phyloP scores from a whole-genome alignment of 2,797 vertebrate species.

The Clarias pachynema region DNA sequence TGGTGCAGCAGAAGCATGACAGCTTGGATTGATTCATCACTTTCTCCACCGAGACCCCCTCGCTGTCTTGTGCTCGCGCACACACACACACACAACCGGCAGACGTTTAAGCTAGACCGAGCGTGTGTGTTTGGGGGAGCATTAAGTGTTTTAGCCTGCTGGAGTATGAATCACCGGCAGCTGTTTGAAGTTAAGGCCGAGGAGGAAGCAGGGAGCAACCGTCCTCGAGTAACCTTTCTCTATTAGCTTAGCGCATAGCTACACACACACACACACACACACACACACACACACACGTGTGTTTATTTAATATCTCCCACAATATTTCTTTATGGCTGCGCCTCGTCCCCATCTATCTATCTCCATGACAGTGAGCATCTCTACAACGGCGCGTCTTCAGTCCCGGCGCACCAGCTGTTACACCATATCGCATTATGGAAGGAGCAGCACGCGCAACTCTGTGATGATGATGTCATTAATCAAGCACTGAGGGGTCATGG shows the following conservation, averaged over 20 bases:
- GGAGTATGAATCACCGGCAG: constrained; percentile 87
- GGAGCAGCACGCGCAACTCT: constrained; percentile 46
- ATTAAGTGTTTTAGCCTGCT: constrained; percentile 83
- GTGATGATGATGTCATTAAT: constrained; percentile 90
- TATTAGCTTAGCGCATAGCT: constrained; percentile 78
- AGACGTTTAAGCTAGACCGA: constrained; percentile 77
- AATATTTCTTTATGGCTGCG: constrained; percentile 74
- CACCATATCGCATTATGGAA: constrained; percentile 56
- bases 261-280: constrained; percentile 83
- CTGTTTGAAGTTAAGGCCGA: constrained; percentile 84
- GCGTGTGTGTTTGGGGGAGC: constrained; percentile 73
- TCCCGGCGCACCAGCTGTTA: constrained; percentile 44
- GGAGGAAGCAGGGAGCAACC: constrained; percentile 75
- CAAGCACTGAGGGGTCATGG: constrained; percentile 73
- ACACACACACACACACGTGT: constrained; percentile 81
- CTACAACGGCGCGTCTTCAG: not conserved
- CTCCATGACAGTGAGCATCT: constrained; percentile 55
- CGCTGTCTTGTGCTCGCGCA: constrained; percentile 65
- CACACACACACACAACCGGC: constrained; percentile 37
- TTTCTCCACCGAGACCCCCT: constrained; percentile 80
- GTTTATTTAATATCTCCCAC: constrained; percentile 91
- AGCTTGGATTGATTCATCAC: constrained; percentile 82
- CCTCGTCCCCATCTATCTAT: constrained; percentile 38
- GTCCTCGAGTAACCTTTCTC: constrained; percentile 66
- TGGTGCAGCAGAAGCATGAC: constrained; percentile 61